Base-by-base conservation (phyloP, 2,113 vertebrate genomes). In the Toxostoma redivivum region DNA sequence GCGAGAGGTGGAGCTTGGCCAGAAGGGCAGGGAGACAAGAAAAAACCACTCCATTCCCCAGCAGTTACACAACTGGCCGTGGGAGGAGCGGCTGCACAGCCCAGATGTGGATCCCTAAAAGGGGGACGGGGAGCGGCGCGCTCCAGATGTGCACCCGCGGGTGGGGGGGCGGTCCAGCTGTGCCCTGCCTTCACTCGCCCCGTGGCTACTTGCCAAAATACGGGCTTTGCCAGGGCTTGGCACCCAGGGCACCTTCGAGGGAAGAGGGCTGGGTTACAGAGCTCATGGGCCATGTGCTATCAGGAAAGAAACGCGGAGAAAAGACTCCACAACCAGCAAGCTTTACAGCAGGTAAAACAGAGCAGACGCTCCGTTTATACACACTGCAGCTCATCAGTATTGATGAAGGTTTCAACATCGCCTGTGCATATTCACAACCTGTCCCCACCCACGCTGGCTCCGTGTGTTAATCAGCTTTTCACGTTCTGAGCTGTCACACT, bases 1-100 rank as follows among this genome's bases (percentile, higher is more conserved):
- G 18, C 6, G 0, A 72, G 57, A 37, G 2, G 0, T 1, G 1
- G 42, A 0, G 0, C 38, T 54, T 2, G 12, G 61, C 33, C 35
- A 27, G 48, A 28, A 69, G n/a, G 58, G 61, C 3, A 2, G 37
- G 33, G 1, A 5, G 64, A 10, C 50, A 7, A 51, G 27, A 51
- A 51, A 51, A 51, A 51, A 42, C 16, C 78, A 50, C 51, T n/a
- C 51, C 37, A 35, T 38, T 83, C 45, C 38, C 19, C 4, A 0
- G 45, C 2, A 3, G 19, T 94, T 96, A 16, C 88, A 62, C 54
- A 93, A 94, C 10, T 17, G 22, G 53, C 20, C 10, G 38, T 6
- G 62, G 61, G 78, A 93, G 90, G 70, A 53, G 92, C 1, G 2
- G 40, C 45, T 61, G 81, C n/a, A n/a, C n/a, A 44, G 35, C 40